These are phyloP conservation scores for Falco rusticolus DNA, from an alignment of 2,797 vertebrate species.

Conservation along the genomic window DNA sequence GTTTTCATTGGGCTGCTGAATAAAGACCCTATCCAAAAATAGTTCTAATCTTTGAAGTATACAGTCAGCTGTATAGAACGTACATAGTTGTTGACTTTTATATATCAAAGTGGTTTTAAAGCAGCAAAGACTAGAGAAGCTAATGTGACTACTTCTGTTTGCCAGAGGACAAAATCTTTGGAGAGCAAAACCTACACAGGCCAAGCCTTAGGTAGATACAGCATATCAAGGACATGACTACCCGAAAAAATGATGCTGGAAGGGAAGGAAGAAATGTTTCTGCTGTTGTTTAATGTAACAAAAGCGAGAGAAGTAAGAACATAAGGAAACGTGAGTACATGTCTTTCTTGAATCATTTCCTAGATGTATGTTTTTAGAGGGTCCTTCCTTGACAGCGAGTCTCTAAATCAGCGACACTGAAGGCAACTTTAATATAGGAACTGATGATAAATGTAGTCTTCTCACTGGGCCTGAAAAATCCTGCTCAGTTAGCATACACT, in stretches of 20 bases:
- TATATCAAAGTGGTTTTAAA: not conserved
- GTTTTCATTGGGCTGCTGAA: not conserved
- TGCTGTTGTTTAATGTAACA: not conserved
- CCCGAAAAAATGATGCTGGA: not conserved
- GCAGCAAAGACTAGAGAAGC: not conserved
- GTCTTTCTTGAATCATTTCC: not conserved
- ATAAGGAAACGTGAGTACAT: not conserved
- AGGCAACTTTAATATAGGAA: not conserved
- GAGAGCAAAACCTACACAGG: not conserved
- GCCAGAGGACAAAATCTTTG: not conserved
- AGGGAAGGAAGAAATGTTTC: not conserved
- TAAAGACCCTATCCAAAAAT: not conserved
- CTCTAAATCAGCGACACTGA: not conserved
- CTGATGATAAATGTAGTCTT: not conserved
- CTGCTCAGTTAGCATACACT: not conserved
- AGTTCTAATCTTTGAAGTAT: not conserved
- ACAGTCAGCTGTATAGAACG: not conserved
- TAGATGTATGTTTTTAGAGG: not conserved
- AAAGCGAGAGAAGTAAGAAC: not conserved
- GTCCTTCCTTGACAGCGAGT: not conserved
- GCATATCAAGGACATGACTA: not conserved
- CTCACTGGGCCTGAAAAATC: not conserved
- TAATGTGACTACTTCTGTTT: not conserved
- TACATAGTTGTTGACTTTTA: not conserved
- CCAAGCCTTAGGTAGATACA: not conserved